Evolutionary conservation across 2,888 invertebrate species (phyloP).

Genomic region (Bellardia bayeri): DNA sequence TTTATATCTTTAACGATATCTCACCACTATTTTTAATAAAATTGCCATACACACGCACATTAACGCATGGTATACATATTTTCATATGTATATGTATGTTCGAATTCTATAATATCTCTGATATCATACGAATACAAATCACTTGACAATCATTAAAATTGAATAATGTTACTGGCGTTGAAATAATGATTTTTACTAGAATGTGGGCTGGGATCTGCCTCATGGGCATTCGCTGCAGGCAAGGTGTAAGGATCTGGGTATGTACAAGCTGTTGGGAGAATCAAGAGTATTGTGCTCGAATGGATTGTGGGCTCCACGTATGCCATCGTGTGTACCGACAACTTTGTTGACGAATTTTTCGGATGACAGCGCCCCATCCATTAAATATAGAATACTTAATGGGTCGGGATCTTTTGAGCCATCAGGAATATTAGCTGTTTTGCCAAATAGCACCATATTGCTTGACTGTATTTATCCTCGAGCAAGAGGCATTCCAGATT

Average conservation of each 20-base stretch:
- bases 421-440: conserved; percentile 91
- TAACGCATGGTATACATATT: conserved; percentile 35
- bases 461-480: conserved; percentile 92
- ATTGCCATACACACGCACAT: conserved; percentile 46
- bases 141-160: conserved; percentile 51
- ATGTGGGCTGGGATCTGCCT: conserved; percentile 88
- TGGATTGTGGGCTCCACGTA: conserved; percentile 90
- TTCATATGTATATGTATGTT: conserved; percentile 4
- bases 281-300: conserved; percentile 91
- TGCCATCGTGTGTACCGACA: conserved; percentile 94
- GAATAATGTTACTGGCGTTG: conserved; percentile 54
- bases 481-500: conserved; percentile 91
- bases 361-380: conserved; percentile 93
- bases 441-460: conserved; percentile 90
- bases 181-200: conserved; percentile 80
- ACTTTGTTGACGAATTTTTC: conserved; percentile 94
- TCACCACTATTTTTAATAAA: conserved; percentile 25
- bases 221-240: conserved; percentile 91
- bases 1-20: conserved; percentile 38
- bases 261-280: conserved; percentile 93
- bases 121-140: conserved; percentile 52
- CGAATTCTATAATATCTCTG: conserved; percentile 6
- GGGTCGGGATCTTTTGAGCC: conserved; percentile 93
- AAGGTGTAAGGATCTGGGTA: conserved; percentile 92
- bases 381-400: conserved; percentile 90